Evolutionary conservation across 30 jellyfish, hydroid and myxozoan genomes (phyloP).

Genomic region (Catostylus mosaicus): DNA sequence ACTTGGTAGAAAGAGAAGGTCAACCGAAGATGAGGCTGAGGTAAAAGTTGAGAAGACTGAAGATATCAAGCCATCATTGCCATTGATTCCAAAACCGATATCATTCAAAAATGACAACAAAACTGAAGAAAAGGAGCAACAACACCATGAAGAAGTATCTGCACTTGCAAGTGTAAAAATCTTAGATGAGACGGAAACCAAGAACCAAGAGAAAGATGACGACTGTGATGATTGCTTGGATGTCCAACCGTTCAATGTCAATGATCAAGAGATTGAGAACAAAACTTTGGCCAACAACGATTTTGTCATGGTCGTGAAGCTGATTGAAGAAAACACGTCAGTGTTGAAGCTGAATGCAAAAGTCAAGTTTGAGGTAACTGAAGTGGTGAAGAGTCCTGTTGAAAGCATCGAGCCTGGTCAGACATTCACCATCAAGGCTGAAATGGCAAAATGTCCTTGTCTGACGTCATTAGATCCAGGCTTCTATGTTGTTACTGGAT

Average conservation of each 20-base stretch:
- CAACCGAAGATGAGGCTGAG: slow-evolving; percentile 21
- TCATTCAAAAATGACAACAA: not conserved
- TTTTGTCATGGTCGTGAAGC: slow-evolving; percentile 65
- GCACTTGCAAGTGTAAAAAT: not conserved
- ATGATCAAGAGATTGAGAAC: slow-evolving; percentile 33
- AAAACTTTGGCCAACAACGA: slow-evolving; percentile 46
- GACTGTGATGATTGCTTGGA: slow-evolving; percentile 50
- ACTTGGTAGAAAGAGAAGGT: slow-evolving; percentile 51
- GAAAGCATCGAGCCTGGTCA: slow-evolving; percentile 39
- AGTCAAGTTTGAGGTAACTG: slow-evolving; percentile 55
- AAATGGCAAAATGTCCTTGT: slow-evolving; percentile 67
- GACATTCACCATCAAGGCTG: slow-evolving; percentile 57
- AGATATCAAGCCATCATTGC: not conserved
- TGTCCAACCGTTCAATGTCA: slow-evolving; percentile 26
- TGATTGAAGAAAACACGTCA: slow-evolving; percentile 50
- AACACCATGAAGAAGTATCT: not conserved
- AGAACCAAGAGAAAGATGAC: slow-evolving; percentile 28
- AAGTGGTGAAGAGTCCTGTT: slow-evolving; percentile 50
- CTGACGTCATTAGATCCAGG: slow-evolving; percentile 66
- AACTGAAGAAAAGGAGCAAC: not conserved
- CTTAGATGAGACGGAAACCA: not conserved
- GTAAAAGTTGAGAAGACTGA: not conserved
- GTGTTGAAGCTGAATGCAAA: slow-evolving; percentile 48
- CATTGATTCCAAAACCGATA: not conserved
- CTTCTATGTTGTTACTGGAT: slow-evolving; percentile 54